Percentiles rank a stretch among this genome's conserved stretches.
These are phyloP conservation scores for Dynastes hyllus DNA, from an alignment of 2,888 invertebrate genomes.

Conservation along the genomic window DNA sequence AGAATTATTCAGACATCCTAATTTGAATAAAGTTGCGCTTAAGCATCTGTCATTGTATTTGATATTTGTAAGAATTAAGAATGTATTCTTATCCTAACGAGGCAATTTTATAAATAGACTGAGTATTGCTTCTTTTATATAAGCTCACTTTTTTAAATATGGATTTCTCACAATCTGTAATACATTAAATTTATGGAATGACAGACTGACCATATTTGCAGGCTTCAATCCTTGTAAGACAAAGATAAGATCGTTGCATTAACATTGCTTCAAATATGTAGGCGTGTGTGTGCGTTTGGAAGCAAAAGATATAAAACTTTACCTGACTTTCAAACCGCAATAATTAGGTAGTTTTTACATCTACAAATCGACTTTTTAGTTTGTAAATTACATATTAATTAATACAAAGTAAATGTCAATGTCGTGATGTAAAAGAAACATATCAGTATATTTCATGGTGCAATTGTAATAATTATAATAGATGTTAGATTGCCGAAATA, in stretches of 20 bases:
- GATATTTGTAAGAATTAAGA: slow-evolving; percentile 3
- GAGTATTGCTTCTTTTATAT: background rate
- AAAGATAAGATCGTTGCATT: slow-evolving; percentile 11
- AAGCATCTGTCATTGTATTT: slow-evolving; percentile 3
- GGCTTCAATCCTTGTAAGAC: background rate
- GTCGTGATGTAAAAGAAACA: slow-evolving; percentile 41
- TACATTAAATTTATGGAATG: background rate
- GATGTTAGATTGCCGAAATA: slow-evolving; percentile 15
- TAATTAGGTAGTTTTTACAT: background rate
- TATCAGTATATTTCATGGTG: slow-evolving; percentile 28
- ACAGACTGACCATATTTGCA: slow-evolving; percentile 1
- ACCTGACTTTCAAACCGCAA: background rate
- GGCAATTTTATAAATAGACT: background rate
- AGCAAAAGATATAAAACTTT: slow-evolving; percentile 1
- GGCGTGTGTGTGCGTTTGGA: slow-evolving; percentile 10
- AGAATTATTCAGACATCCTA: slow-evolving; percentile 2
- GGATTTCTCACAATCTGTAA: background rate
- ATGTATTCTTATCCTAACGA: slow-evolving; percentile 1
- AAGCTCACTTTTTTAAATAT: background rate
- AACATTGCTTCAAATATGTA: slow-evolving; percentile 1
- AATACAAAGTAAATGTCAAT: slow-evolving; percentile 34
- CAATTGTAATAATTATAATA: slow-evolving; percentile 34
- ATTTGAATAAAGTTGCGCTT: slow-evolving; percentile 15
- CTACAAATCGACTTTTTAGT: slow-evolving; percentile 2
- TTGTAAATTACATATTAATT: slow-evolving; percentile 11